Percentiles rank a stretch among this genome's conserved stretches.
These are phyloP conservation scores for Spodoptera exigua DNA, from an alignment of 2,888 invertebrate species.

Conservation along the genomic window DNA sequence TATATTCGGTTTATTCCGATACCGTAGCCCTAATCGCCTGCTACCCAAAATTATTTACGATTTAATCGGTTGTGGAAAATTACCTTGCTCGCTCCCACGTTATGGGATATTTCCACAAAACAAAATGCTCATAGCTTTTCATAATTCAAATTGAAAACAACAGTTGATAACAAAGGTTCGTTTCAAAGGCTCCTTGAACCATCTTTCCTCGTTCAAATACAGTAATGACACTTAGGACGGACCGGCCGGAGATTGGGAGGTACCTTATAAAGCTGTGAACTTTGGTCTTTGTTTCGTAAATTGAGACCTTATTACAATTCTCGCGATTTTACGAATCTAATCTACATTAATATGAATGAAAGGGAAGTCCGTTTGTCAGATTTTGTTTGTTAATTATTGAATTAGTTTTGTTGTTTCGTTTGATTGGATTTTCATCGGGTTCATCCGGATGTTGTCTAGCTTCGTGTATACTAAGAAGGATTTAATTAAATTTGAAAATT, in stretches of 20 bases:
- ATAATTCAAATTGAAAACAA: conserved; percentile 49
- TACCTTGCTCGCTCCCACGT: too few relatives aligned
- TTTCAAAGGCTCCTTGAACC: conserved; percentile 41
- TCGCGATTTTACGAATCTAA: conserved; percentile 49
- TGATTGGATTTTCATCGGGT: conserved; percentile 1
- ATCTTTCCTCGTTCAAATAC: conserved; percentile 57
- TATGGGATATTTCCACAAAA: conserved; percentile 2
- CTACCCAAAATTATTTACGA: conserved; percentile 15
- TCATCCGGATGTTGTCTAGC: background rate
- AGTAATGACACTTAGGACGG: conserved; percentile 63
- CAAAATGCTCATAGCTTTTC: conserved; percentile 11
- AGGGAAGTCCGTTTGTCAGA: conserved; percentile 43
- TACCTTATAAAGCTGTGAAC: conserved; percentile 56
- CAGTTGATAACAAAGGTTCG: conserved; percentile 39
- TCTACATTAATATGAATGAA: conserved; percentile 57
- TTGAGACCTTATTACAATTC: conserved; percentile 56
- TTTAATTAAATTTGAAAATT: too few relatives aligned
- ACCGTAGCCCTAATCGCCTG: too few relatives aligned
- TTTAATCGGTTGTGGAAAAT: conserved; percentile 15
- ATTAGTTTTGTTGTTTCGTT: conserved; percentile 34
- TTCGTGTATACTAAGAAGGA: too few relatives aligned
- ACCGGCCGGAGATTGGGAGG: conserved; percentile 62
- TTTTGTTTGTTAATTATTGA: conserved; percentile 34
- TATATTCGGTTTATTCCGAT: too few relatives aligned
- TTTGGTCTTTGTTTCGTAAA: conserved; percentile 60